Evolutionary conservation across 2,113 vertebrate species (phyloP), one percentile per base, ranked within the genome.

Genomic region (Spermophilus dauricus): DNA sequence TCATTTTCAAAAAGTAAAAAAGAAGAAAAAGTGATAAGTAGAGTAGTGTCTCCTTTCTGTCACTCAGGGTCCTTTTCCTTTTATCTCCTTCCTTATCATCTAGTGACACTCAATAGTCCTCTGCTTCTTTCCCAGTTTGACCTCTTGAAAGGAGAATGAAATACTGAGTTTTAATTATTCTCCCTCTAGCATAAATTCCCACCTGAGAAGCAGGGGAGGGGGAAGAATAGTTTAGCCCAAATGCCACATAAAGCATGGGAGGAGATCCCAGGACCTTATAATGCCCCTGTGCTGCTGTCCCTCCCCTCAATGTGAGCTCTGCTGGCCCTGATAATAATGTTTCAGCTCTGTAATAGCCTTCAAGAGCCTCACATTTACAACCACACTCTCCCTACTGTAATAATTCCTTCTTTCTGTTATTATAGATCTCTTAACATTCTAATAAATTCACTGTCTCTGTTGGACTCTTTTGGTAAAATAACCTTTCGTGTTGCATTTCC

Each of bases 371-470:
- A 26, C 53, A 3, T 77, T 73, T 58, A 53, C 63, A 63, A 86
- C 89, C 89, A 51, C 61, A 8, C 70, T 92, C 89, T 92, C 96
- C 92, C 81, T 11, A 80, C 83, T 58, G 86, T 81, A 97, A 94
- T 97, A 96, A 96, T 92, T 94, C 94, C 91, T 92, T 89, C 96
- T 83, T 51, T 96, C 97, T 91, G 94, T 96, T 97, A 94, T 97
- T 97, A 88, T 90, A 97, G 97, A 95, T 95, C 97, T 96, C 97
- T 97, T 96, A 97, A 96, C 95, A 97, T 97, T 92, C 96, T 97
- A 97, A 97, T 97, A 97, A 97, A 97, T 97, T 90, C 96, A 84
- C 94, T 76, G 87, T 97, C 98, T 98, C 97, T 77, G 53, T 91
- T 95, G 95, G 91, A 80, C 96, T 95, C 97, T 90, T 95, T 94